Conservation (phyloP, 2,797 vertebrate genomes). For the Geotrypetes seraphini region DNA sequence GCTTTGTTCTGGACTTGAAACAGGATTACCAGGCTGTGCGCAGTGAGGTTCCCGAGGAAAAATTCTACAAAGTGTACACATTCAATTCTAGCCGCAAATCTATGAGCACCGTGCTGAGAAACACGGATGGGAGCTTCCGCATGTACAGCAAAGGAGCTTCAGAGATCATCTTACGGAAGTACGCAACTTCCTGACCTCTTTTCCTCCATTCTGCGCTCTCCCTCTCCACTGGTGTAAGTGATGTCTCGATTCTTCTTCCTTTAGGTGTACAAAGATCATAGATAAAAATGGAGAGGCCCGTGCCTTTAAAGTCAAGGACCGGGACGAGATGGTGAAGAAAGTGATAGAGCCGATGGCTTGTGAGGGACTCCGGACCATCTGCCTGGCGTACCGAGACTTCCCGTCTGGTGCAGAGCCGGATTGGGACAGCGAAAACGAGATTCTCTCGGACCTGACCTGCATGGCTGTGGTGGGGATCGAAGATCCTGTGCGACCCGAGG, state of each 20-base stretch:
- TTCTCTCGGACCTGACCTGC: constrained; percentile 81
- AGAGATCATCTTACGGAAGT: constrained; percentile 92
- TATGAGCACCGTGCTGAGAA: constrained; percentile 91
- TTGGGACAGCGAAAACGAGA: constrained; percentile 82
- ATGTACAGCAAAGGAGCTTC: constrained; percentile 98
- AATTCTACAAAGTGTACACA: constrained; percentile 92
- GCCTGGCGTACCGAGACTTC: constrained; percentile 86
- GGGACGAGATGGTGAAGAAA: constrained; percentile 84
- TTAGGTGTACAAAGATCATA: constrained; percentile 79
- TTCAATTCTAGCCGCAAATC: constrained; percentile 95
- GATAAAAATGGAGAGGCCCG: constrained; percentile 64
- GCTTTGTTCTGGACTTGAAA: constrained; percentile 79
- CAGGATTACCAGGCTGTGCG: constrained; percentile 87
- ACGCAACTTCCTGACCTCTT: too few relatives aligned
- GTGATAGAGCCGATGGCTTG: constrained; percentile 96
- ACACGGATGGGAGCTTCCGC: constrained; percentile 63
- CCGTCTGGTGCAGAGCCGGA: constrained; percentile 56
- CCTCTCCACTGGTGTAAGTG: not conserved
- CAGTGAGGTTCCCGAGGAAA: constrained; percentile 86
- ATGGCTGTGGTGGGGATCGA: constrained; percentile 89
- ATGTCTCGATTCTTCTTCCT: not conserved
- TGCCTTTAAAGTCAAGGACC: constrained; percentile 76
- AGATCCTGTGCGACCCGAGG: constrained; percentile 91
- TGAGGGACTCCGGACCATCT: constrained; percentile 88
- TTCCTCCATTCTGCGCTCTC: too few relatives aligned